These are phyloP conservation scores for Tribolium madens DNA, from an alignment of 1,140 invertebrate genomes.

Conservation along the genomic window DNA sequence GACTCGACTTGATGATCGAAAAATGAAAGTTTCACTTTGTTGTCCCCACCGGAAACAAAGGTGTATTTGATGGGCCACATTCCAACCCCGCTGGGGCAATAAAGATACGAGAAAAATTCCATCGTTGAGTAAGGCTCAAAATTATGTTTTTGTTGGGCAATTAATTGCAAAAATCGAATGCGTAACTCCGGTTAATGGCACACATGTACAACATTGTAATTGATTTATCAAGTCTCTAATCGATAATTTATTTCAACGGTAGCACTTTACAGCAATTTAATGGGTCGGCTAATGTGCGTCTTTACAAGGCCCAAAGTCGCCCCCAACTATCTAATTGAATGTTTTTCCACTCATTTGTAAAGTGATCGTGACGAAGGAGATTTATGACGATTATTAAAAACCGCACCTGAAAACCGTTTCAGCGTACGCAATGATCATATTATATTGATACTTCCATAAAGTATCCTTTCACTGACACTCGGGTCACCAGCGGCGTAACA, in stretches of 20 bases:
- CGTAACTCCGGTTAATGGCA: background rate
- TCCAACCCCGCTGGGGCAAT: too few species aligned
- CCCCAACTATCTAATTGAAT: constrained; percentile 25
- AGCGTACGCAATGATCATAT: constrained; percentile 21
- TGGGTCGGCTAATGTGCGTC: constrained; percentile 4
- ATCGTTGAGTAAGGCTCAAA: too few species aligned
- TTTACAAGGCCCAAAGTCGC: constrained; percentile 24
- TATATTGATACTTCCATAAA: constrained; percentile 26
- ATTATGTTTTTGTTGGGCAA: background rate
- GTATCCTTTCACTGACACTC: constrained; percentile 36
- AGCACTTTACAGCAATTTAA: constrained; percentile 8
- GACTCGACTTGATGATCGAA: too few species aligned
- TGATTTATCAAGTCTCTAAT: constrained; percentile 30
- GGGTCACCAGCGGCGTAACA: background rate
- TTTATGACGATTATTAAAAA: constrained; percentile 37
- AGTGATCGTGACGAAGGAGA: constrained; percentile 8
- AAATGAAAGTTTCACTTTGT: too few species aligned
- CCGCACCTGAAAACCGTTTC: constrained; percentile 31
- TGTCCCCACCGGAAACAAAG: too few species aligned
- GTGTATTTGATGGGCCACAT: too few species aligned
- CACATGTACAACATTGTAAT: constrained; percentile 21
- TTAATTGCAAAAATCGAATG: background rate
- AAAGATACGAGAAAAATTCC: too few species aligned
- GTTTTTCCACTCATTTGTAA: constrained; percentile 15
- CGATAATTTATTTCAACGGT: constrained; percentile 22